Evolutionary conservation across 2,888 invertebrate species (phyloP), one percentile per base, ranked within the genome.

Genomic region (Ariolimax columbianus): DNA sequence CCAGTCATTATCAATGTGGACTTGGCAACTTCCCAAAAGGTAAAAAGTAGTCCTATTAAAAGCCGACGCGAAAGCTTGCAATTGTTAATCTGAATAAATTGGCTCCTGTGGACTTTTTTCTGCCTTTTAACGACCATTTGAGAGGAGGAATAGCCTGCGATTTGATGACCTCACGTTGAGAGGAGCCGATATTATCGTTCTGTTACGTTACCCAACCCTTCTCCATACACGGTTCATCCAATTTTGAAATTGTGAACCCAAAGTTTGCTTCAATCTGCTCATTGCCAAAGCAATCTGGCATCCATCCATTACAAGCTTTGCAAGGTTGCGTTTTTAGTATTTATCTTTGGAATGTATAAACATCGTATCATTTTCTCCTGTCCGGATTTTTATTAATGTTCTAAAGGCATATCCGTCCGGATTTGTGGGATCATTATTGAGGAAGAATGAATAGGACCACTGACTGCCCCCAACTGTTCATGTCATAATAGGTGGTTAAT

Each of bases 31-130:
- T 73, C 33, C 75, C 30, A 51, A 33, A 75, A 75, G 40, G 17
- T 11, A 43, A 59, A 75, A 66, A 47, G 59, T 77, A 33, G 63
- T 43, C 38, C 47, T 51, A 66, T 73, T 66, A 77, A 63, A 63
- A 59, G 68, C 77, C 47, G 30, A 83, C 43, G 77, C 68, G 68
- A 66, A 55, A 47, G 38, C 83, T 77, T 59, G 51, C 77, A 68
- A 83, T 77, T 77, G 77, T 77, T 51, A 77, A 83, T 77, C 83
- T 77, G 63, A 77, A 77, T 68, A 77, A 68, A 47, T 66, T 77
- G 68, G 77, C 83, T 77, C 40, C 77, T 30, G 68, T 70, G 23
- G 77, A 40, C 68, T 77, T 77, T 75, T 43, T 68, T 77, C 77
- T 47, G 68, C 40, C 51, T 73, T 66, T 38, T 78, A 78, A 78